These are phyloP conservation scores for Agraylea sexmaculata DNA, from an alignment of 1,140 invertebrate genomes.

Conservation along the genomic window DNA sequence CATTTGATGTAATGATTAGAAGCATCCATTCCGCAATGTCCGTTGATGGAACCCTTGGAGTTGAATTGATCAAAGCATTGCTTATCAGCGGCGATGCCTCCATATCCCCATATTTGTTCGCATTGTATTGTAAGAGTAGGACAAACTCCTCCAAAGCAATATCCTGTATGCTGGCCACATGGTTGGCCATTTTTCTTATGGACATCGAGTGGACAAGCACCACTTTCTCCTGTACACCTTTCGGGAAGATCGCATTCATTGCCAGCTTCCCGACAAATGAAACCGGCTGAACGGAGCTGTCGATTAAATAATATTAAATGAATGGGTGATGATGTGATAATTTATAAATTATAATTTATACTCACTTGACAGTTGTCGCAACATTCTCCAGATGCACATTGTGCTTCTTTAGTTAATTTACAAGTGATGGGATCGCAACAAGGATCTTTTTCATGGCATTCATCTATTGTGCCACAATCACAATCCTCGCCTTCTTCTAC, in stretches of 20 bases:
- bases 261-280: conserved; percentile 66
- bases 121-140: conserved; percentile 81
- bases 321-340: conserved; percentile 9
- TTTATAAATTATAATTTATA: conserved; percentile 5
- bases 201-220: conserved; percentile 78
- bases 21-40: conserved; percentile 78
- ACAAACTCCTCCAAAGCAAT: conserved; percentile 85
- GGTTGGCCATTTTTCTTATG: conserved; percentile 83
- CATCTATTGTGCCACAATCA: conserved; percentile 76
- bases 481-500: conserved; percentile 95
- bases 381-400: conserved; percentile 85
- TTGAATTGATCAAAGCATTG: conserved; percentile 91
- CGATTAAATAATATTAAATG: conserved; percentile 19
- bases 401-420: conserved; percentile 77
- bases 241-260: conserved; percentile 94
- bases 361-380: conserved; percentile 83
- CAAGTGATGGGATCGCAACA: conserved; percentile 95
- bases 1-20: conserved; percentile 76
- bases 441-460: conserved; percentile 74
- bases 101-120: conserved; percentile 82
- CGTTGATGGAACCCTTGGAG: conserved; percentile 82
- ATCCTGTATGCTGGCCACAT: conserved; percentile 59
- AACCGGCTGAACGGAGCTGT: conserved; percentile 62
- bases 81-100: conserved; percentile 60
- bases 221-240: conserved; percentile 73